These are phyloP conservation scores for Oligia strigilis DNA, from an alignment of 2,888 invertebrate species.

Conservation along the genomic window DNA sequence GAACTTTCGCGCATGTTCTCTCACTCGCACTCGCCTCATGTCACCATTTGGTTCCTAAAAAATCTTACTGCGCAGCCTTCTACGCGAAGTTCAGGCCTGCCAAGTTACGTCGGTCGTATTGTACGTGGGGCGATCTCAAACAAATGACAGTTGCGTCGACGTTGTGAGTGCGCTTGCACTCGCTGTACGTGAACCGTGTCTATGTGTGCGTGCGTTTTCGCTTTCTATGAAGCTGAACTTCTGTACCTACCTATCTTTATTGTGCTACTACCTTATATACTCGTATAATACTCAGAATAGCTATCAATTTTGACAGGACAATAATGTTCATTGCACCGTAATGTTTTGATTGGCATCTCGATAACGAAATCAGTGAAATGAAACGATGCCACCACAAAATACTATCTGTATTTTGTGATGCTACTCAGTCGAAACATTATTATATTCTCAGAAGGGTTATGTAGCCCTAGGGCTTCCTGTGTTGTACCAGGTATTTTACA, in stretches of 20 bases:
- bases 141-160: not conserved
- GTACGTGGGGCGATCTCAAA: not conserved
- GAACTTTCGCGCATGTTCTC: too few relatives aligned
- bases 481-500: not conserved
- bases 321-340: not conserved
- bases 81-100: too few relatives aligned
- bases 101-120: too few relatives aligned
- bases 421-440: too few relatives aligned
- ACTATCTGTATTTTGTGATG: too few relatives aligned
- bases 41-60: too few relatives aligned
- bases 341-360: not conserved
- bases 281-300: not conserved
- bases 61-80: too few relatives aligned
- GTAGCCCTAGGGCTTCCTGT: not conserved
- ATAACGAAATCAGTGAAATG: not conserved
- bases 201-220: too few relatives aligned
- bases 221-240: not conserved
- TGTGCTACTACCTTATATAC: not conserved
- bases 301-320: not conserved
- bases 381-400: not conserved
- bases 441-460: not conserved
- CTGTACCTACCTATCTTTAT: not conserved
- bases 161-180: not conserved
- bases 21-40: too few relatives aligned
- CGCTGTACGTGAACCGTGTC: not conserved